Percentiles rank a stretch among this genome's conserved stretches.
Evolutionary conservation across 2,888 invertebrate genomes (phyloP).

Genomic region (Zelleria hepariella): DNA sequence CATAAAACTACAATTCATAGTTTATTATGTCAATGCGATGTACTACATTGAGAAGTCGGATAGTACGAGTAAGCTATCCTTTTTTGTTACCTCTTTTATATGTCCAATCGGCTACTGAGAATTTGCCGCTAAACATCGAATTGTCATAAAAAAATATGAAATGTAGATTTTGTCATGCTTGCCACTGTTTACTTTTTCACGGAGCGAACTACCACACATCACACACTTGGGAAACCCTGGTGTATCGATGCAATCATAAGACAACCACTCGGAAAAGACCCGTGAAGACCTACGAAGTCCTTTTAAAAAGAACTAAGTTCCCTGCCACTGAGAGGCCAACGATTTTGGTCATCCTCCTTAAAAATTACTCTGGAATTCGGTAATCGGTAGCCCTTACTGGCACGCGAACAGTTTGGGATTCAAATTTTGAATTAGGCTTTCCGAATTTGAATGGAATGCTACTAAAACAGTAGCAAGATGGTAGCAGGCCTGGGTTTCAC

Average conservation of each 20-base stretch:
- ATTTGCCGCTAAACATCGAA: no score
- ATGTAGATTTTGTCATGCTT: no score
- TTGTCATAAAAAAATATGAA: no score
- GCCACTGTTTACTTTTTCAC: no score
- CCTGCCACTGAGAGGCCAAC: background rate
- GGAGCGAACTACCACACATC: no score
- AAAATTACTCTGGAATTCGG: conserved; percentile 36
- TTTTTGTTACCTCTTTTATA: no score
- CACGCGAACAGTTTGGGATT: conserved; percentile 25
- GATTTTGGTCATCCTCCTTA: background rate
- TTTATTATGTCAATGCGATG: no score
- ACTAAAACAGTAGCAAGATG: conserved; percentile 13
- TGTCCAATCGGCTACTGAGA: no score
- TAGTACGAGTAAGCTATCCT: no score
- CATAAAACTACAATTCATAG: no score
- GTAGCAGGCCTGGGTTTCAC: background rate
- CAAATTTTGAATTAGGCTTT: conserved; percentile 25
- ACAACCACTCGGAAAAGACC: background rate
- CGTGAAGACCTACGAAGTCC: background rate
- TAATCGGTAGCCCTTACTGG: conserved; percentile 43
- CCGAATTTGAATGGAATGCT: conserved; percentile 36
- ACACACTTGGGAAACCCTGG: no score
- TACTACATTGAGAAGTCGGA: no score
- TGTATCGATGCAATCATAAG: background rate
- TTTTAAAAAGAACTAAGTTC: background rate